These are phyloP conservation scores for Scartelaos histophorus DNA, from an alignment of 2,113 vertebrate species.

Conservation along the genomic window DNA sequence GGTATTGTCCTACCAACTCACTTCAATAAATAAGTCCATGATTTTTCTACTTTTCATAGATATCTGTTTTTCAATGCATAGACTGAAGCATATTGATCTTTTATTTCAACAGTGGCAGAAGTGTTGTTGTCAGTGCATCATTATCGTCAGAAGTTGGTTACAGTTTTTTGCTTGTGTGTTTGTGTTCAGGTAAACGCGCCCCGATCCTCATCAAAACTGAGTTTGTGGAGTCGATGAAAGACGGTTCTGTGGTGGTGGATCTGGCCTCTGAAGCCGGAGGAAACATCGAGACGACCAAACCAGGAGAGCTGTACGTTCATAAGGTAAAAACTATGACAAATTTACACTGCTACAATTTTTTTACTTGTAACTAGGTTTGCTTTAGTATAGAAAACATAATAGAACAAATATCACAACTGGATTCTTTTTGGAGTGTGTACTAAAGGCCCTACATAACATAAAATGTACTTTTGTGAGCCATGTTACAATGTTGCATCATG, in stretches of 20 bases:
- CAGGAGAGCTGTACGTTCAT: constrained; percentile 62
- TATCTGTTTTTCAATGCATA: too few species aligned
- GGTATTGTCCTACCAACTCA: too few species aligned
- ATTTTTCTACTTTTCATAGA: too few species aligned
- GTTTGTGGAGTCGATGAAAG: constrained; percentile 73
- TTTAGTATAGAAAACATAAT: too few species aligned
- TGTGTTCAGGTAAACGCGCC: constrained; percentile 60
- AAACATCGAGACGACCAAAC: constrained; percentile 76
- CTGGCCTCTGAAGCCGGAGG: constrained; percentile 74
- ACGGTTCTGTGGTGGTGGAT: constrained; percentile 73
- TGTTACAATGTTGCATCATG: too few species aligned
- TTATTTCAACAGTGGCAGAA: background rate
- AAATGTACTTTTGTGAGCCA: too few species aligned
- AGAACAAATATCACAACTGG: too few species aligned
- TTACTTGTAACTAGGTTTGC: too few species aligned
- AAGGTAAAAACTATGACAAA: constrained; percentile 47
- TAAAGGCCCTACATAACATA: too few species aligned
- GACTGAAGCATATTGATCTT: background rate
- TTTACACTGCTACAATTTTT: background rate
- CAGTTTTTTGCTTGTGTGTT: background rate
- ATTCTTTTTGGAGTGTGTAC: too few species aligned
- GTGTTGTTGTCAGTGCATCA: too few species aligned
- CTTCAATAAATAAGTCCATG: too few species aligned
- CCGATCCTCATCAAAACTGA: constrained; percentile 69
- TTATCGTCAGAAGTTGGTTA: background rate